Evolutionary conservation across 2,888 invertebrate genomes (phyloP).

Genomic region (Elgonia sp.): DNA sequence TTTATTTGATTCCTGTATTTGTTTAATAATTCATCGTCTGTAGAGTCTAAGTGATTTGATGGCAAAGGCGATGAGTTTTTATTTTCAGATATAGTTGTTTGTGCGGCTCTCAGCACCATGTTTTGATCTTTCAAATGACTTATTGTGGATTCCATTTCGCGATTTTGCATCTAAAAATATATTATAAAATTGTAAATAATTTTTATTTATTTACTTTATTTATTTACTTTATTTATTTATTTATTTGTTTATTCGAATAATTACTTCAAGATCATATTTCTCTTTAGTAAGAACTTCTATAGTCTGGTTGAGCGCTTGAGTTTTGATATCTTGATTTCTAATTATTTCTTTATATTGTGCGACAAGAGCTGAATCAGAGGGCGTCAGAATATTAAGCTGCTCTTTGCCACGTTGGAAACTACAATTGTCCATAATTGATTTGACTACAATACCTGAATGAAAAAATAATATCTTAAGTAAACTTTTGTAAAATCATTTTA

Average conservation of each 20-base stretch:
- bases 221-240: too few species aligned
- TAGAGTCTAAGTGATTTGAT: conserved; percentile 74
- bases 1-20: conserved; percentile 80
- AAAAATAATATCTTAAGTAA: conserved; percentile 27
- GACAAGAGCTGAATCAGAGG: conserved; percentile 86
- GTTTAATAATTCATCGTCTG: conserved; percentile 81
- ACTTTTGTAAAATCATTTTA: too few species aligned
- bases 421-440: conserved; percentile 86
- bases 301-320: conserved; percentile 87
- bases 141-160: conserved; percentile 90
- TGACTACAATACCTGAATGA: conserved; percentile 87
- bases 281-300: conserved; percentile 81
- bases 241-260: conserved; percentile 1
- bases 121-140: conserved; percentile 95
- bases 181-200: background rate
- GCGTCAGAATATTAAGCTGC: conserved; percentile 79
- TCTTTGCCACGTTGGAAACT: conserved; percentile 80
- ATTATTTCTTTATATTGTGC: conserved; percentile 96
- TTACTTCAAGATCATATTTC: conserved; percentile 83
- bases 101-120: conserved; percentile 92
- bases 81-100: conserved; percentile 81
- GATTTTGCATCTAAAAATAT: conserved; percentile 86
- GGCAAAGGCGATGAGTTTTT: conserved; percentile 61
- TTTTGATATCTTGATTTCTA: conserved; percentile 94
- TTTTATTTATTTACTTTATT: too few species aligned